Evolutionary conservation across 2,888 invertebrate species (phyloP), one percentile per base, ranked within the genome.

Genomic region (Catocala sponsa): DNA sequence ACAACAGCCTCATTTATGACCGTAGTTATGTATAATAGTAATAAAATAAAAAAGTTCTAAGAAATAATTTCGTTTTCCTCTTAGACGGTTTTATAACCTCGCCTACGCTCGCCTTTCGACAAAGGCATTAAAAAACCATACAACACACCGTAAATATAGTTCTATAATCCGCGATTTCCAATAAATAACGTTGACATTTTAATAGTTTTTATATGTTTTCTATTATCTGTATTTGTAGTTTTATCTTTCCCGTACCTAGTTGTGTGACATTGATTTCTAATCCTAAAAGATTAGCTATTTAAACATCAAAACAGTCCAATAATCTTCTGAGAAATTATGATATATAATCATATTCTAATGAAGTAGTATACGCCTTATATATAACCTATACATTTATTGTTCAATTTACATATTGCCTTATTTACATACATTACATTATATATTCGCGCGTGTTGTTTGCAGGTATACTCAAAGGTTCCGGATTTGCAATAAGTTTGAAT

Each of bases 301-400:
- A 61, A 25, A 55, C 53, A 63, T 54, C 54, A 65, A 33, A 42
- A 51, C 59, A 57, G 47, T 38, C 46, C 38, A 60, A 63, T 65
- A 32, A 53, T 49, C 38, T 74, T 78, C 76, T 56, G 11, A 61
- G 76, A 78, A 75, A 48, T 65, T 2, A 52, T 51, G 9, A 33
- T 49, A 59, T 44, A 49, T 59, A 71, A 63, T 48, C 43, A 13
- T 62, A 59, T 75, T 65, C 59, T 59, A 75, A 68, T 57, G 63
- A 67, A 74, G 46, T 38, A 35, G 47, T 55, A 52, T 35, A 6
- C 25, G 38, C 6, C 6, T 11, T 13, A 10, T 38, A 10, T 38
- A 25, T 25, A 25, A 25, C 25, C 25, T 25, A 25, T 25, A 25
- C 25, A 6, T 6, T 46, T 13, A 13, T 46, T 46, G 11, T 25